A percentile compares a stretch with the other conserved stretches of the same genome.
Conservation (phyloP, 2,113 vertebrate species). For the Halcyon senegalensis region DNA sequence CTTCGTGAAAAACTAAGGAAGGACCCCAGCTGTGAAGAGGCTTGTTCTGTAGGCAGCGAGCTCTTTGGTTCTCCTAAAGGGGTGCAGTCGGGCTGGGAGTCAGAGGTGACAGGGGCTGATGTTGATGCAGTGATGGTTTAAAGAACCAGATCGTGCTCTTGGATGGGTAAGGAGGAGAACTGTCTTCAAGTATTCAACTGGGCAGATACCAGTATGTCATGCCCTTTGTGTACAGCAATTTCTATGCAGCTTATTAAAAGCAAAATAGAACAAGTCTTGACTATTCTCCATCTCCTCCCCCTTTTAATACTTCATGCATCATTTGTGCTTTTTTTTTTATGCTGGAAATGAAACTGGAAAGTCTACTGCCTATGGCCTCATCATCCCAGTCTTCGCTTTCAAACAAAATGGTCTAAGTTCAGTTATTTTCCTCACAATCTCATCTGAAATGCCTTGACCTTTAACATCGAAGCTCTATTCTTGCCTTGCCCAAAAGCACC, state of each 20-base stretch:
- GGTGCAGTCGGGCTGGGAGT: fast-evolving
- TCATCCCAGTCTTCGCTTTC: background rate
- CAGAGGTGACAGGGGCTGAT: background rate
- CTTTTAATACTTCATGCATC: background rate
- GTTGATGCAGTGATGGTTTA: background rate
- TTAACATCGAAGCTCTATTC: background rate
- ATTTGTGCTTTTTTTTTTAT: background rate
- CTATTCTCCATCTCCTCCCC: background rate
- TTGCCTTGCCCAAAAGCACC: background rate
- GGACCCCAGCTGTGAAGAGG: background rate
- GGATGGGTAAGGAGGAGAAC: background rate
- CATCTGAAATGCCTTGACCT: background rate
- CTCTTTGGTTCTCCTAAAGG: background rate
- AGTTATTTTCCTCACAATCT: background rate
- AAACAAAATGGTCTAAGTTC: background rate
- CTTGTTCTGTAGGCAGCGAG: background rate
- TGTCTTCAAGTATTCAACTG: background rate
- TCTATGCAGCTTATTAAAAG: background rate
- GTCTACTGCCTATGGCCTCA: background rate
- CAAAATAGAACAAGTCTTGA: background rate
- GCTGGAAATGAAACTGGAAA: background rate
- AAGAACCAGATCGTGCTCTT: background rate
- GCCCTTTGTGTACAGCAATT: background rate
- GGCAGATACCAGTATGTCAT: background rate
- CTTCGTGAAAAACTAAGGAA: background rate